Evolutionary conservation across 2,888 invertebrate species (phyloP), one percentile per base, ranked within the genome.

Genomic region (Troides oblongomaculatus): DNA sequence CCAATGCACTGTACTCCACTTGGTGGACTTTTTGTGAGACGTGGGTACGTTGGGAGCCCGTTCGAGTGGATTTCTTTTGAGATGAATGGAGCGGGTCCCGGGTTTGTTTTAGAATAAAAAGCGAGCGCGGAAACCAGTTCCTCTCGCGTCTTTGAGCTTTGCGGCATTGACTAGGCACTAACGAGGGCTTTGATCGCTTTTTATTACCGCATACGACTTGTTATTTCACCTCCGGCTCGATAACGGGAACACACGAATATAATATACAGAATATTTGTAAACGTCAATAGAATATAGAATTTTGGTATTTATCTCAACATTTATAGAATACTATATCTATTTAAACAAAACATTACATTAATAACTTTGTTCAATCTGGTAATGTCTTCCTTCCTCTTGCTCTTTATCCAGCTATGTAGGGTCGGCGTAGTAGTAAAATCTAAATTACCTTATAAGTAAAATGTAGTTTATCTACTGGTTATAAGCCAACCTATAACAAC

Each of bases 101-200:
- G 68, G 72, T 71, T 70, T 64, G 67, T 66, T 73, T 65, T 71
- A 73, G 73, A 74, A 75, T 75, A 74, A 74, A 77, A 72, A 76
- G 17, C 69, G 70, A 70, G 46, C 62, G 43, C n/a, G 36, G 14
- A 70, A 71, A 77, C 76, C 70, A 66, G 76, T 75, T 77, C 68
- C 64, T 68, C 70, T 64, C 66, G 69, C 72, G 71, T 70, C 62
- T 75, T 74, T 72, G 76, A 72, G 70, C 14, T 36, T 3, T 36
- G 58, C 58, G 46, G 56, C 50, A 53, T 66, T 68, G 62, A 57
- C 62, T 60, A 59, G 30, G 64, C 56, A 64, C 59, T 59, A 57
- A 21, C 21, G 50, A 39, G 66, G 21, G 64, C 25, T 62, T 21
- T 58, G 58, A 68, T 68, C 63, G 56, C 36, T n/a, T 23, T 67